These are phyloP conservation scores for Sanderia malayensis DNA, from an alignment of 30 jellyfish, hydroid and myxozoan genomes.

Conservation along the genomic window DNA sequence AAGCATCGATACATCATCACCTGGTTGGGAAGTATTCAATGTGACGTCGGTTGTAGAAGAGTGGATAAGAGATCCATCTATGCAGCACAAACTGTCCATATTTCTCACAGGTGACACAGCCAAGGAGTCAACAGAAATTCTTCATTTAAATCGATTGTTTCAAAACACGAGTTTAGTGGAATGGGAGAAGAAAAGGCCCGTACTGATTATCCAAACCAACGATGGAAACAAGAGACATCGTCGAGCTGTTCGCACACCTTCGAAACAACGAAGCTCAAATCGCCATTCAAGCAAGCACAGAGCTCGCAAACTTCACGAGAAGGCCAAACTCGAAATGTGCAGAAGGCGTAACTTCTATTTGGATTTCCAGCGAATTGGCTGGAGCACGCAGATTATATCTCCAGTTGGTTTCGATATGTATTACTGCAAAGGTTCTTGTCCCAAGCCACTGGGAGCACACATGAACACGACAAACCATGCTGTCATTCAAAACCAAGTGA, in stretches of 20 bases:
- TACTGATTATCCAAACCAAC: conserved; percentile 59
- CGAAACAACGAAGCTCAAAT: conserved; percentile 11
- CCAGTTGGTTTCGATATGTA: conserved; percentile 80
- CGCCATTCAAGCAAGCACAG: conserved; percentile 43
- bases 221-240: conserved; percentile 36
- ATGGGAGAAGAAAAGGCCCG: conserved; percentile 83
- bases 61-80: conserved; percentile 31
- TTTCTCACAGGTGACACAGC: conserved; percentile 7
- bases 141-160: neutral
- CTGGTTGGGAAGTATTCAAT: conserved; percentile 60
- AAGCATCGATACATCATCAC: conserved; percentile 3
- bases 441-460: conserved; percentile 88
- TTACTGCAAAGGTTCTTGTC: conserved; percentile 87
- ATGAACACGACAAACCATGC: conserved; percentile 94
- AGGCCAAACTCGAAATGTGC: conserved; percentile 72
- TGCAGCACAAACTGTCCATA: conserved; percentile 15
- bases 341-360: conserved; percentile 66
- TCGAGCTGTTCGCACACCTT: conserved; percentile 20
- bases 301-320: conserved; percentile 64
- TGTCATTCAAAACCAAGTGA: conserved; percentile 84
- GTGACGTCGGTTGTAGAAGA: conserved; percentile 53
- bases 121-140: neutral
- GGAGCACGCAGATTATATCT: conserved; percentile 81
- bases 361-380: conserved; percentile 70
- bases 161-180: conserved; percentile 13